Percentiles rank a stretch among this genome's conserved stretches.
Evolutionary conservation across 2,797 vertebrate species (phyloP).

Genomic region (Pristis pectinata): DNA sequence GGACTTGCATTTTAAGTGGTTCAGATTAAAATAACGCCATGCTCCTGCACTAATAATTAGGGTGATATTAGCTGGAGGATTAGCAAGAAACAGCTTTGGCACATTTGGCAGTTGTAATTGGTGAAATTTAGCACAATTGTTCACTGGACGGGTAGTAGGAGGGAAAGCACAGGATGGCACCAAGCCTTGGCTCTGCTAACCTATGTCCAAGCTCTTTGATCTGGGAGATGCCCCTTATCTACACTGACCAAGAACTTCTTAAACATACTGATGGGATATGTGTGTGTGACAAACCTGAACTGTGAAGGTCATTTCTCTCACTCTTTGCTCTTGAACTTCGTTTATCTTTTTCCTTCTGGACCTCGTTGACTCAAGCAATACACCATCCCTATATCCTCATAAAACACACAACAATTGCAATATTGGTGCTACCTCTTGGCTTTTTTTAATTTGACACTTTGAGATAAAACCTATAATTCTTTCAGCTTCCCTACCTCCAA

Average conservation of each 20-base stretch:
- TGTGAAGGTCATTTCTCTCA: neutral
- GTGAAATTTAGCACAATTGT: neutral
- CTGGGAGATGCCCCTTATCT: neutral
- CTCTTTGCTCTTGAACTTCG: neutral
- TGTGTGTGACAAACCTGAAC: neutral
- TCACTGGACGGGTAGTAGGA: neutral
- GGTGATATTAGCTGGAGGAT: neutral
- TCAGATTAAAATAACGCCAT: neutral
- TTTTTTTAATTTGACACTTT: too few relatives aligned
- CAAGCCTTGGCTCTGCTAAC: neutral
- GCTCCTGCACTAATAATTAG: neutral
- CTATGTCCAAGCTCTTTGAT: neutral
- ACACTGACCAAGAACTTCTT: neutral
- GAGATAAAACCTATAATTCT: too few relatives aligned
- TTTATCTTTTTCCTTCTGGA: neutral
- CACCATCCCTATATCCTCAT: too few relatives aligned
- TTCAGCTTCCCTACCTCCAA: too few relatives aligned
- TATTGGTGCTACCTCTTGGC: too few relatives aligned
- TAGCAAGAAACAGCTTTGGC: neutral
- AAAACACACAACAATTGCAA: too few relatives aligned
- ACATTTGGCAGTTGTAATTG: neutral
- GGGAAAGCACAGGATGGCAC: neutral
- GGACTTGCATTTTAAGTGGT: too few relatives aligned
- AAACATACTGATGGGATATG: neutral
- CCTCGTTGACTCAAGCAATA: neutral